Evolutionary conservation across 2,888 invertebrate species (phyloP), one percentile per base, ranked within the genome.

Genomic region (Amblyjoppa fuscipennis): DNA sequence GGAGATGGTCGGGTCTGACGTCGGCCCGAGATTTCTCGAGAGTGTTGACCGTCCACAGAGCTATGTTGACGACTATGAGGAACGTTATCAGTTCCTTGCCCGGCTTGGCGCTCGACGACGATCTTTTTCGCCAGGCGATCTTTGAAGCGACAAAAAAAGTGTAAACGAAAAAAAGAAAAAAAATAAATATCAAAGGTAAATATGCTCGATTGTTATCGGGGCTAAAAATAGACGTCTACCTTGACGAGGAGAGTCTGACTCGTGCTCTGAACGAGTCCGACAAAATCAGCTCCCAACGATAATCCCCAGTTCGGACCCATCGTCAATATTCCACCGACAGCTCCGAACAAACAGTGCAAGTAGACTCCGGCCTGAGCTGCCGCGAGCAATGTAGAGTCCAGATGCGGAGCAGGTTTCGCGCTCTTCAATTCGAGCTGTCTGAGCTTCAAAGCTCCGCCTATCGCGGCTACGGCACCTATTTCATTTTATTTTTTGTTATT

Each of bases 301-400:
- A 96, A 25, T 95, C 94, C 92, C 96, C 95, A 94, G 95, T 94
- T 91, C 92, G 94, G 93, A 94, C 92, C 93, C 94, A 92, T 94
- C 94, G 82, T 95, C 92, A 96, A 85, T 96, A 97, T 56, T 80
- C 92, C 92, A 69, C 88, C 88, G 25, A 88, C 86, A 69, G 88
- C 88, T 28, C 88, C 88, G 64, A 88, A 88, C 34, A 88, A 68
- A 70, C 87, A 88, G 68, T 87, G 88, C 66, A 88, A 85, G 93
- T 97, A 98, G 93, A 98, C 97, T 28, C 98, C 98, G 0, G 97
- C 97, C 93, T 98, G 98, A 0, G 98, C 98, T 78, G 98, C 96
- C 25, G 98, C 96, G 77, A 99, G 95, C 0, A 99, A 95, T 1
- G 97, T 97, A 83, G 97, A 97, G 92, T 98, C 98, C 89, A 98